Percentiles rank a stretch among this genome's conserved stretches.
phyloP scores from a whole-genome alignment of 2,888 invertebrate genomes.

The Globia sparganii region DNA sequence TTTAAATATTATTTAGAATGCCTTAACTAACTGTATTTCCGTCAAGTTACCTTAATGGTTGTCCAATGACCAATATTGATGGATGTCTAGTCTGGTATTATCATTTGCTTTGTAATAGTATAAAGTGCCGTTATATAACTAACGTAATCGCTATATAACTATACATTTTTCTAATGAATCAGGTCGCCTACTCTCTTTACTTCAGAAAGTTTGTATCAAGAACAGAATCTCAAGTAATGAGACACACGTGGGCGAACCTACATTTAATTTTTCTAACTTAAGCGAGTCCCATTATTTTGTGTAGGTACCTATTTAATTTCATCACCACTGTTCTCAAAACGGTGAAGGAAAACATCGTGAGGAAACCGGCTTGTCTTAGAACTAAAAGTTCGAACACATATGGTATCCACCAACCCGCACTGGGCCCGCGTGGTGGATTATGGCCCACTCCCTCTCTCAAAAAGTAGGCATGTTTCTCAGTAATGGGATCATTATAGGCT shows the following conservation, averaged over 20 bases:
- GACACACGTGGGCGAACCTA: slow-evolving; percentile 6
- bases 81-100: background rate
- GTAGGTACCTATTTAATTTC: no score
- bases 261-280: background rate
- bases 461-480: no score
- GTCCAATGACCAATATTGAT: background rate
- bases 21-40: background rate
- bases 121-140: no score
- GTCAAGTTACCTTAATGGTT: background rate
- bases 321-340: no score
- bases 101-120: background rate
- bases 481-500: no score
- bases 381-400: no score
- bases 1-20: background rate
- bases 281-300: no score
- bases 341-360: no score
- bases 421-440: no score
- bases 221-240: slow-evolving; percentile 12
- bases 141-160: background rate
- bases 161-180: background rate
- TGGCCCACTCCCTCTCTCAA: no score
- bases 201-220: slow-evolving; percentile 15
- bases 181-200: background rate
- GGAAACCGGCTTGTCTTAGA: no score
- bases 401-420: no score